A percentile compares a stretch with the other conserved stretches of the same genome.
Evolutionary conservation across 2,888 invertebrate species (phyloP).

Genomic region (Penaeus monodon): DNA sequence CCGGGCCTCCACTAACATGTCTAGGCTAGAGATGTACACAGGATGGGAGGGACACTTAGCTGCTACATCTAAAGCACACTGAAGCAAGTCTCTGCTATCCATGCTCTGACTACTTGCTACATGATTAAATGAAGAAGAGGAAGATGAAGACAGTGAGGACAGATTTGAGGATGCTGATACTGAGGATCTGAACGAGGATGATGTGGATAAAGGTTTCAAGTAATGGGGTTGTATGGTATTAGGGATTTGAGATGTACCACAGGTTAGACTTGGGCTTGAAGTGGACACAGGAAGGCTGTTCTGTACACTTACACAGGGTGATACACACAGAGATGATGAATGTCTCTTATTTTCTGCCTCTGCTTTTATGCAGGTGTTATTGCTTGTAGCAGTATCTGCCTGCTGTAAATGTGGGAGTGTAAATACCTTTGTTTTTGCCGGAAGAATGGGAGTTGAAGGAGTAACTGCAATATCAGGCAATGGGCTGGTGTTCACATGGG

Average conservation of each 20-base stretch:
- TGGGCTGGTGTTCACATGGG: slow-evolving; percentile 29
- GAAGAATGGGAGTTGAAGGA: slow-evolving; percentile 67
- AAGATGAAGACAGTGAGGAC: not conserved
- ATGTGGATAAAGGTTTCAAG: no score
- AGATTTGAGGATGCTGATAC: no score
- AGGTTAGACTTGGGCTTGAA: no score
- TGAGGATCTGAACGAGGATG: no score
- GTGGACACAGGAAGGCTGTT: no score
- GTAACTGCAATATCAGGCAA: slow-evolving; percentile 69
- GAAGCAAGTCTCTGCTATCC: slow-evolving; percentile 36
- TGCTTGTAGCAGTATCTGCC: no score
- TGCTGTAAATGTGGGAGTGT: slow-evolving; percentile 7
- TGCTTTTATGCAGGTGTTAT: no score
- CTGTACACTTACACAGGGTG: no score
- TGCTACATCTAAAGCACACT: slow-evolving; percentile 58
- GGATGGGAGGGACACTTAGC: slow-evolving; percentile 59
- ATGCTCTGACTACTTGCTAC: slow-evolving; percentile 50
- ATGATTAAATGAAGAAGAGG: slow-evolving; percentile 9
- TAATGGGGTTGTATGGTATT: no score
- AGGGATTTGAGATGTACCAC: no score
- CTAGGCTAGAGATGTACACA: slow-evolving; percentile 62
- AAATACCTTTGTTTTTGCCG: slow-evolving; percentile 14
- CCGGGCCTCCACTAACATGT: slow-evolving; percentile 56
- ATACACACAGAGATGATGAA: no score
- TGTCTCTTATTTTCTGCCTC: no score